Base-by-base conservation (phyloP, 2,888 invertebrate species). In the Pyrrhosoma nymphula region DNA sequence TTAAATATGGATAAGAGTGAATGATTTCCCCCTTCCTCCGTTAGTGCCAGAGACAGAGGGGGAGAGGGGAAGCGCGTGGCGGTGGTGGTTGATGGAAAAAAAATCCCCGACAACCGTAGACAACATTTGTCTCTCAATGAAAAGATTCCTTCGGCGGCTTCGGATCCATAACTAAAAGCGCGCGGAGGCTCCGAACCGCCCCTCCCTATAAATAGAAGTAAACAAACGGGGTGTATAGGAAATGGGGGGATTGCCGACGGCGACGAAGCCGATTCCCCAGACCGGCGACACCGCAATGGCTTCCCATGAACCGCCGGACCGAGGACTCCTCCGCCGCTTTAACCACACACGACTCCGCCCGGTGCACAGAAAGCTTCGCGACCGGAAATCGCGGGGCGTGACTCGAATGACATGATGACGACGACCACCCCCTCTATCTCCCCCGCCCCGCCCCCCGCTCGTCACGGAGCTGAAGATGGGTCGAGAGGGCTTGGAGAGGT, bases 331-430 rank as follows among this genome's bases (percentile, higher is more conserved):
- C n/a, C 16, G 82, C 35, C 35, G 35, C 82, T 20, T 47, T 20
- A 10, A 60, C 60, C 16, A 20, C 60, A 60, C 35, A 82, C 82
- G 35, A 82, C 82, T n/a, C 47, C 4, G 69, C 69, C n/a, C 12
- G 60, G 69, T 3, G 30, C 16, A 82, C 35, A 16, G 23, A 35
- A n/a, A 35, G 82, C 82, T 82, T 82, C 82, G 82, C 82, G 89
- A 89, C 89, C 89, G 89, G 89, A 89, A 89, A 89, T 56, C 89
- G 89, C 26, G 55, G 14, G n/a, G n/a, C 89, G 89, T 89, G 89
- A 89, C 89, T 89, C 56, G 89, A 47, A 89, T 89, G 89, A 89
- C 89, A 56, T 82, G 82, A 82, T 30, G 35, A 30, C 23, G 55
- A 20, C 89, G 0, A 26, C 30, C n/a, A 35, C 12, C 35, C 82